These are phyloP conservation scores for Periparus ater DNA, from an alignment of 2,797 vertebrate species.

Conservation along the genomic window DNA sequence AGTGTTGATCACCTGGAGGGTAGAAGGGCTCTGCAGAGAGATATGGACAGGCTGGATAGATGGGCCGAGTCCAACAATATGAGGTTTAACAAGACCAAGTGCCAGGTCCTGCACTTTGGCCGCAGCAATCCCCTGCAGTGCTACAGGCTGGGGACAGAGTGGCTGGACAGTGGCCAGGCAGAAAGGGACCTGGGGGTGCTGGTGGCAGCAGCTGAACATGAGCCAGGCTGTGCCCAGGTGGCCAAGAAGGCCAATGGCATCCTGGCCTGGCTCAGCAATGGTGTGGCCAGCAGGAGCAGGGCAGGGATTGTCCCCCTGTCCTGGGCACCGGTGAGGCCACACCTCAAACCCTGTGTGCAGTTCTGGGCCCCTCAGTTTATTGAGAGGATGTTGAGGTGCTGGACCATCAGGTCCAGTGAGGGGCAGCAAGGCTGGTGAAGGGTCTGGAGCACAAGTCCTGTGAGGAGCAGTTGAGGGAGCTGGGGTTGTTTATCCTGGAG, in stretches of 20 bases:
- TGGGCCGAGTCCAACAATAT: rapidly evolving
- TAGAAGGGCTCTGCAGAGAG: neutral
- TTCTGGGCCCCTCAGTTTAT: neutral
- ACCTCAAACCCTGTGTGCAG: rapidly evolving
- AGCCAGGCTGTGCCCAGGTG: neutral
- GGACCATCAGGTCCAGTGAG: rapidly evolving
- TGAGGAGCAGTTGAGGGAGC: neutral
- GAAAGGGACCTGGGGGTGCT: neutral
- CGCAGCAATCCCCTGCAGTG: neutral
- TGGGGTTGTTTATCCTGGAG: neutral
- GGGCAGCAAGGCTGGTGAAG: neutral
- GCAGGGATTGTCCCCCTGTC: too few relatives aligned
- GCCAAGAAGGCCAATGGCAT: neutral
- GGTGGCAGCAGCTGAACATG: neutral
- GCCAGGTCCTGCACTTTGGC: neutral
- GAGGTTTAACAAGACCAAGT: neutral
- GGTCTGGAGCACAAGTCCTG: neutral
- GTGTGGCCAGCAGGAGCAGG: neutral
- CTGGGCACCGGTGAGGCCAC: neutral
- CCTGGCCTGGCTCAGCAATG: neutral
- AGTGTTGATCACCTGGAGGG: neutral
- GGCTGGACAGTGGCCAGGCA: neutral
- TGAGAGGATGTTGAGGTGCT: neutral
- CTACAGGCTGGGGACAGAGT: neutral
- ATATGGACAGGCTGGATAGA: neutral